phyloP scores from a whole-genome alignment of 2,888 invertebrate genomes.

The Ecliptopera silaceata region DNA sequence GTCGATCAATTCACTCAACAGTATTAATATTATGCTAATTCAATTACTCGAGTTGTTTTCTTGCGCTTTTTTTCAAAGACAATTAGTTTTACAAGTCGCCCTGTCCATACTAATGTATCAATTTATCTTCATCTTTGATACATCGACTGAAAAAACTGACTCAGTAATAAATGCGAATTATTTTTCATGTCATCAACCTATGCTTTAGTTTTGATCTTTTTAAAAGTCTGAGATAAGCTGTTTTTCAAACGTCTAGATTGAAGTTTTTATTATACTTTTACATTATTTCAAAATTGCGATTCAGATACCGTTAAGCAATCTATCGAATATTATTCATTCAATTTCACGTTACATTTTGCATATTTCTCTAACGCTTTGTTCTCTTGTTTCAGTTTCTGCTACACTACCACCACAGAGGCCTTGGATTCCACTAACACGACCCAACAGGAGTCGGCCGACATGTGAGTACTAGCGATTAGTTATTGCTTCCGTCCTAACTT shows the following conservation, averaged over 20 bases:
- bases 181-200: not conserved
- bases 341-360: slow-evolving; percentile 2
- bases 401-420: slow-evolving; percentile 96
- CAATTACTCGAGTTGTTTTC: slow-evolving; percentile 40
- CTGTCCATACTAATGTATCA: slow-evolving; percentile 17
- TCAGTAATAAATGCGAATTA: not conserved
- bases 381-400: slow-evolving; percentile 91
- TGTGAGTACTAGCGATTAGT: slow-evolving; percentile 85
- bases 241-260: slow-evolving; percentile 31
- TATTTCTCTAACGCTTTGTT: slow-evolving; percentile 37
- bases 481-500: not conserved
- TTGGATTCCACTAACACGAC: slow-evolving; percentile 96
- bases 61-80: slow-evolving; percentile 14
- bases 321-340: slow-evolving; percentile 23
- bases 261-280: slow-evolving; percentile 46
- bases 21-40: slow-evolving; percentile 57
- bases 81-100: slow-evolving; percentile 23
- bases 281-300: slow-evolving; percentile 51
- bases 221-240: not conserved
- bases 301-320: slow-evolving; percentile 50
- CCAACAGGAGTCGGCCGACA: slow-evolving; percentile 93
- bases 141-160: not conserved
- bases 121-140: slow-evolving; percentile 5
- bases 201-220: not conserved
- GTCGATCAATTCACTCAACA: slow-evolving; percentile 53